These are phyloP conservation scores for Thelaira solivaga DNA, from an alignment of 2,888 invertebrate species.

Conservation along the genomic window DNA sequence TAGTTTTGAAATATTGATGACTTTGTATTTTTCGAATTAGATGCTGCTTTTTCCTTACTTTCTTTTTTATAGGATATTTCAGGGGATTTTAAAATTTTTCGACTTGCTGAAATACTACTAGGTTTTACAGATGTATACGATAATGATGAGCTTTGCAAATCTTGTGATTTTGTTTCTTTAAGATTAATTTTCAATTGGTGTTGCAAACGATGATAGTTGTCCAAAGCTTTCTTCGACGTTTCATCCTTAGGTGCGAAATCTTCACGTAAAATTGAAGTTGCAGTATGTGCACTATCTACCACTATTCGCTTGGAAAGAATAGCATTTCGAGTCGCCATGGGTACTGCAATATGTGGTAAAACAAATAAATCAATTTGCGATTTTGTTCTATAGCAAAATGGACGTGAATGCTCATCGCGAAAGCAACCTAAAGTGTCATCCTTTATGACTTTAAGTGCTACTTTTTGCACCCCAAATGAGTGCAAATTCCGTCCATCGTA, in stretches of 20 bases:
- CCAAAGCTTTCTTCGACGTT: constrained; percentile 23
- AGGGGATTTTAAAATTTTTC: constrained; percentile 26
- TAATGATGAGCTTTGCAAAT: constrained; percentile 16
- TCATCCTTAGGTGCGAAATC: not conserved
- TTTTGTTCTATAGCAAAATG: constrained; percentile 90
- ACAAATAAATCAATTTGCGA: constrained; percentile 85
- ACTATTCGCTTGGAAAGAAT: not conserved
- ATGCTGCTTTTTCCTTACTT: constrained; percentile 4
- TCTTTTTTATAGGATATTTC: not conserved
- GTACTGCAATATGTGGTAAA: constrained; percentile 16
- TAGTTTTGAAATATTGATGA: constrained; percentile 39
- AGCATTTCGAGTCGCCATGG: not conserved
- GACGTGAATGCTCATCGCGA: constrained; percentile 90
- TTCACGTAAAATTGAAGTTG: not conserved
- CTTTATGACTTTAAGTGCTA: constrained; percentile 79
- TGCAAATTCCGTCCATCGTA: constrained; percentile 78
- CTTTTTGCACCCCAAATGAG: constrained; percentile 79
- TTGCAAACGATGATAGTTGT: constrained; percentile 57
- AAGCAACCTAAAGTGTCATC: constrained; percentile 80
- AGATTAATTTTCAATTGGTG: constrained; percentile 55
- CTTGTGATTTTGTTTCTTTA: constrained; percentile 28
- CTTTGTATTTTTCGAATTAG: constrained; percentile 19
- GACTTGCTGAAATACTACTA: constrained; percentile 31
- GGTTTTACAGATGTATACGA: constrained; percentile 22
- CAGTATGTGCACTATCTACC: not conserved